Conservation (phyloP, 2,113 vertebrate genomes). For the Campylomormyrus tamandua region DNA sequence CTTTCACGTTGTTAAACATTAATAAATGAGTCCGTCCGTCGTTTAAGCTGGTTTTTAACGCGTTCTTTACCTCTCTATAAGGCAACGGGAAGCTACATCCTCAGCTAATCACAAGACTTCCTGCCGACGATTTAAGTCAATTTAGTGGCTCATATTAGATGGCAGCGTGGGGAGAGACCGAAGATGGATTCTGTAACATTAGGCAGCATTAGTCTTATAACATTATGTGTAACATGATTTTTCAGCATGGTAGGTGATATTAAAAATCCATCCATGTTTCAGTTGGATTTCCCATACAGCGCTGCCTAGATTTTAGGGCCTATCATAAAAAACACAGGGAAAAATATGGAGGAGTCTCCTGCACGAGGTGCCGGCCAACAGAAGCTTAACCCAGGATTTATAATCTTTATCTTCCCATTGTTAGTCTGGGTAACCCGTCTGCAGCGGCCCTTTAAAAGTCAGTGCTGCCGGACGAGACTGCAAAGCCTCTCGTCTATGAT, state of each 20-base stretch:
- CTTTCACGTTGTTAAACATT: not conserved
- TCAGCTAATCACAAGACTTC: constrained; percentile 21
- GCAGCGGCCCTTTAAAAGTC: not conserved
- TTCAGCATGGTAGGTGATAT: not conserved
- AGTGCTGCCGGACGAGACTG: not conserved
- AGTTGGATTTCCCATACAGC: not conserved
- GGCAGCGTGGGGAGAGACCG: not conserved
- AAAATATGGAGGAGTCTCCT: not conserved
- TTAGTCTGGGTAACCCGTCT: not conserved
- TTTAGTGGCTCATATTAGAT: not conserved
- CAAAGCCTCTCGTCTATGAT: not conserved
- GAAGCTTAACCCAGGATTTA: not conserved
- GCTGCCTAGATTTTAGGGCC: not conserved
- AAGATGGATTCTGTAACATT: not conserved
- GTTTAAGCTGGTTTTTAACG: not conserved
- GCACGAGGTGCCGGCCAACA: not conserved
- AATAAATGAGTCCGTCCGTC: not conserved
- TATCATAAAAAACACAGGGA: not conserved
- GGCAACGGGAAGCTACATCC: not conserved
- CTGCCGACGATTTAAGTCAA: constrained; percentile 21
- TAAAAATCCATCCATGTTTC: not conserved
- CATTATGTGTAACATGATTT: not conserved
- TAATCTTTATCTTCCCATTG: not conserved
- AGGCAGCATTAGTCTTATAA: not conserved
- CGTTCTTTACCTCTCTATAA: not conserved